Conservation (phyloP, 2,797 vertebrate genomes). For the Acanthurus lineatus region DNA sequence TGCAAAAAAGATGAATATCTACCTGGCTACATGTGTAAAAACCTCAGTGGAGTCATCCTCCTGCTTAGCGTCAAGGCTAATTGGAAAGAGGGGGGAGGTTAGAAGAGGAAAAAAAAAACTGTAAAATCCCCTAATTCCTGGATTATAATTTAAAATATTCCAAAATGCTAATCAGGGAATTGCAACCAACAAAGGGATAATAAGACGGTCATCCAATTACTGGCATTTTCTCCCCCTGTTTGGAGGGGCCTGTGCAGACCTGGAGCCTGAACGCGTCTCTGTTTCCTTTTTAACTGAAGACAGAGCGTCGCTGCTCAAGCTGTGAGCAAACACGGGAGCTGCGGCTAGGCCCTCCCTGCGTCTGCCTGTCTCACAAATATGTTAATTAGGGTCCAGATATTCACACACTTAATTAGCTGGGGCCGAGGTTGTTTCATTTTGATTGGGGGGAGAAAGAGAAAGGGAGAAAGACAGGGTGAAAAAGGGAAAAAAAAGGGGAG, state of each 20-base stretch:
- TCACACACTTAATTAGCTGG: slow-evolving; percentile 85
- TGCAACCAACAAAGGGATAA: slow-evolving; percentile 87
- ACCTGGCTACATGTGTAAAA: slow-evolving; percentile 57
- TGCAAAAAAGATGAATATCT: slow-evolving; percentile 37
- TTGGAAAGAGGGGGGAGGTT: slow-evolving; percentile 69
- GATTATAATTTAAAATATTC: slow-evolving; percentile 88
- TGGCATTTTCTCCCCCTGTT: slow-evolving; percentile 65
- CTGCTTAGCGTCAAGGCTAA: slow-evolving; percentile 75
- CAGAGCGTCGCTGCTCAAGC: slow-evolving; percentile 67
- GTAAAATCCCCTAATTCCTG: slow-evolving; percentile 84
- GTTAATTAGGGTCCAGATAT: slow-evolving; percentile 86
- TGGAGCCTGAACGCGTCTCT: slow-evolving; percentile 58
- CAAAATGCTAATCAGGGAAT: slow-evolving; percentile 88
- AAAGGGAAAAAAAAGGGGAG: slow-evolving; percentile 5
- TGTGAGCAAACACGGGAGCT: slow-evolving; percentile 77
- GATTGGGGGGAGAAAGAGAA: slow-evolving; percentile 67
- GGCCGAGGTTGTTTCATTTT: slow-evolving; percentile 81
- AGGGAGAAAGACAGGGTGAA: slow-evolving; percentile 19
- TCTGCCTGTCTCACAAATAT: slow-evolving; percentile 86
- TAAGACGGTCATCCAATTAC: slow-evolving; percentile 87
- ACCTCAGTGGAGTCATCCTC: slow-evolving; percentile 56
- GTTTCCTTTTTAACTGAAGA: slow-evolving; percentile 60
- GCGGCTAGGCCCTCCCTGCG: slow-evolving; percentile 62
- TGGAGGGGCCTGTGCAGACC: slow-evolving; percentile 71
- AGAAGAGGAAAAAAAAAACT: slow-evolving; percentile 20